Base-by-base conservation (phyloP, 1,140 invertebrate species). In the Bilobella aurantiaca region DNA sequence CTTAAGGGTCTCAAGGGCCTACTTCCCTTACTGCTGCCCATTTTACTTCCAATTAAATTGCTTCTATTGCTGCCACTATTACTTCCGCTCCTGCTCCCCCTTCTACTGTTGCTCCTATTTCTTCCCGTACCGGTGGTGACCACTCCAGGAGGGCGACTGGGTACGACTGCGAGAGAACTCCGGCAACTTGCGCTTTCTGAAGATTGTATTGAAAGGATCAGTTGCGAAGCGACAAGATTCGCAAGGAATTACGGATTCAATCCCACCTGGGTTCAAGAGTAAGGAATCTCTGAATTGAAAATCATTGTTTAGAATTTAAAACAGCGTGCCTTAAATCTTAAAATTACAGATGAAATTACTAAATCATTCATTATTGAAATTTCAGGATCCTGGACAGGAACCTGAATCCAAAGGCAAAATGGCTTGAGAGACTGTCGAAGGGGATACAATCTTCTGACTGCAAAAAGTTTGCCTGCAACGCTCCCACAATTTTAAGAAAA, bases 201-300 rank as follows among this genome's bases (percentile, higher is more conserved):
- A 3, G 59, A 62, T 5, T 62, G 59, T 34, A 62, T 62, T 14
- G 59, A 62, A 42, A 34, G 37, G 32, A 30, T 62, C 2, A 46
- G 32, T 23, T 62, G 59, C 28, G 59, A 62, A 62, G 32, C 30
- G 12, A 18, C 14, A 3, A 62, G 59, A 27, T 18, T 62, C 18
- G 59, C 23, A 3, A 37, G 32, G 14, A 25, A 23, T 5, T 5
- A 3, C 28, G 37, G 31, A 3, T 46, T 62, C 25, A 62, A 31
- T 27, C 14, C 59, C n/a, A 31, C 29, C 2, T 62, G 59, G 59
- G 30, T 62, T 12, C 5, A 62, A 42, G 30, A 62, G 59, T 62
- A 62, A 62, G 32, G 8, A 12, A n/a, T n/a, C n/a, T n/a, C n/a
- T n/a, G n/a, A n/a, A n/a, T n/a, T n/a, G n/a, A n/a, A n/a, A n/a